A percentile compares a stretch with the other conserved stretches of the same genome.
phyloP scores from a whole-genome alignment of 1,140 invertebrate species.

The Triops longicaudatus region DNA sequence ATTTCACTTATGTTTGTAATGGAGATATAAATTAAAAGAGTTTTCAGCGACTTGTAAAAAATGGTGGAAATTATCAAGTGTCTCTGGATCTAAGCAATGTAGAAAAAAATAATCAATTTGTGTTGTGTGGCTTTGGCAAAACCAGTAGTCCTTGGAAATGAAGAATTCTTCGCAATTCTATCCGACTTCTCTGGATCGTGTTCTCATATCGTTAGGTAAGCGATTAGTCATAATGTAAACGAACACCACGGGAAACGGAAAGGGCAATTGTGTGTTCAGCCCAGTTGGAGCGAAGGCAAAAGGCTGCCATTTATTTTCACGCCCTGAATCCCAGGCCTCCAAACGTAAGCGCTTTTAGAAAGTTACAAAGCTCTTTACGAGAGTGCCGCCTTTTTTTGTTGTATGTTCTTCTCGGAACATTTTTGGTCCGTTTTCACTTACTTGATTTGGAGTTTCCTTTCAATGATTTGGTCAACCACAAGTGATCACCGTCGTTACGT shows the following conservation, averaged over 20 bases:
- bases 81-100: too few relatives aligned
- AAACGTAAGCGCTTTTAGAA: not conserved
- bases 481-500: not conserved
- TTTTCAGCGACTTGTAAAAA: too few relatives aligned
- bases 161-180: too few relatives aligned
- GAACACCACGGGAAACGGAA: not conserved
- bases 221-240: not conserved
- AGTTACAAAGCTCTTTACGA: not conserved
- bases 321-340: constrained; percentile 5
- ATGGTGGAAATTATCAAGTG: too few relatives aligned
- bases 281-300: not conserved
- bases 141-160: too few relatives aligned
- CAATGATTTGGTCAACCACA: not conserved
- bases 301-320: not conserved
- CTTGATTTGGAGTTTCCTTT: not conserved
- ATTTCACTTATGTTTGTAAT: too few relatives aligned
- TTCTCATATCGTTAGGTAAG: not conserved
- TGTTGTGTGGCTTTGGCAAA: too few relatives aligned
- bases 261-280: not conserved
- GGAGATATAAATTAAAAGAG: too few relatives aligned
- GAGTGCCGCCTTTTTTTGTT: not conserved
- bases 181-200: too few relatives aligned
- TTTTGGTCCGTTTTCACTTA: not conserved
- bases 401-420: too few relatives aligned
- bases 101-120: too few relatives aligned